A percentile compares a stretch with the other conserved stretches of the same genome.
phyloP scores from a whole-genome alignment of 2,113 vertebrate species.

The Stictonetta naevosa region DNA sequence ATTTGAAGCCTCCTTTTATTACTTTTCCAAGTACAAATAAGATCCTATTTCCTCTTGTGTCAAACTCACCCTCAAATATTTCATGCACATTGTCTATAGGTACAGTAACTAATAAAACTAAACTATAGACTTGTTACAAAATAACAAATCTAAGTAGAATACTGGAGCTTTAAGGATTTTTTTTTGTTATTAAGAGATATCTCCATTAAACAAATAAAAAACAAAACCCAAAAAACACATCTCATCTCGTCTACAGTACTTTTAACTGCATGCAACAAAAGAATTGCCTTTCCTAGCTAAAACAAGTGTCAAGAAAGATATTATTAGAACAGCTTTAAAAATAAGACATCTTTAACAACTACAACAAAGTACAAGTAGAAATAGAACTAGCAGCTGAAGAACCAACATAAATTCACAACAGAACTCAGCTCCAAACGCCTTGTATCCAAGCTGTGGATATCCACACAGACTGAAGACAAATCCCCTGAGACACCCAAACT shows the following conservation, averaged over 20 bases:
- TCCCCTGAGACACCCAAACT: not conserved
- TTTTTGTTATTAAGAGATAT: not conserved
- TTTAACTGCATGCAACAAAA: not conserved
- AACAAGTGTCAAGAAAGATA: not conserved
- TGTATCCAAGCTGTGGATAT: not conserved
- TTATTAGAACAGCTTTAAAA: conserved; percentile 26
- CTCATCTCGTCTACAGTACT: not conserved
- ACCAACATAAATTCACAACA: not conserved
- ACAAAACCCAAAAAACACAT: not conserved
- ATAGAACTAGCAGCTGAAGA: not conserved
- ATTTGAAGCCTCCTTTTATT: not conserved
- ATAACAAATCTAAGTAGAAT: not conserved
- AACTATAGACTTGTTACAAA: not conserved
- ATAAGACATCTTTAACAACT: not conserved
- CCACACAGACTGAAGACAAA: not conserved
- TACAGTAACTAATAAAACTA: not conserved
- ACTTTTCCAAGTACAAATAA: not conserved
- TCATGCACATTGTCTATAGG: not conserved
- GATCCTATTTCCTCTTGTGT: not conserved
- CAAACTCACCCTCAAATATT: not conserved
- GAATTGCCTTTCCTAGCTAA: not conserved
- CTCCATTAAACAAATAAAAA: not conserved
- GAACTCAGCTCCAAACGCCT: not conserved
- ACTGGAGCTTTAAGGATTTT: not conserved
- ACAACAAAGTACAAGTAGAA: not conserved